Base-by-base conservation (phyloP, 2,888 invertebrate species). In the Byasa hedistus region DNA sequence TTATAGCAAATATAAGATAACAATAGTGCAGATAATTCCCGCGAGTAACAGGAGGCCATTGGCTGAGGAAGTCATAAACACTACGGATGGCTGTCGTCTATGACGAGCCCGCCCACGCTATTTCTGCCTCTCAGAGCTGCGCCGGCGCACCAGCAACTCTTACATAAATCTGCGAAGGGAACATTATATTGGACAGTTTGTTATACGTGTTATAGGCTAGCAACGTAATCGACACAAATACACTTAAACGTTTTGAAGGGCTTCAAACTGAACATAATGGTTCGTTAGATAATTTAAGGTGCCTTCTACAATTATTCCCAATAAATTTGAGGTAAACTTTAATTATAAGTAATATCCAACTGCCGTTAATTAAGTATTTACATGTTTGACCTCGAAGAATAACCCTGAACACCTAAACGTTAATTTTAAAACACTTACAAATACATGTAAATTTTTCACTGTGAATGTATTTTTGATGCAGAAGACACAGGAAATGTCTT, bases 21-120 rank as follows among this genome's bases (percentile, higher is more conserved):
- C 61, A 70, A 65, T 69, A 55, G 67, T 61, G 51, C 39, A 52
- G 65, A 69, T 64, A 59, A 58, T 23, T 66, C 57, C 65, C 36
- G 23, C 2, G 70, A 71, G 71, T 69, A 63, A 58, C 71, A 71
- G 68, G 76, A 86, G 89, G 88, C 85, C 89, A 85, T 87, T 89
- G 89, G 89, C 91, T 87, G 89, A 87, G 91, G 91, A 91, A 91
- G 91, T 91, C 87, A 85, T 91, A 91, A 91, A 89, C 80, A 79
- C 80, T 78, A 79, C 77, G 84, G 85, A 84, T 85, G 85, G 89
- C 88, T 87, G 89, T 90, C 89, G 83, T 86, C 83, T 87, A 87
- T 84, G 83, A 86, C 84, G 83, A 75, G 79, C 82, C 85, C 91
- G 91, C 91, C 91, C 86, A 87, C 87, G 86, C 91, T 91, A 91